Evolutionary conservation across 2,113 vertebrate species (phyloP), one percentile per base, ranked within the genome.

Genomic region (Hyla sarda): DNA sequence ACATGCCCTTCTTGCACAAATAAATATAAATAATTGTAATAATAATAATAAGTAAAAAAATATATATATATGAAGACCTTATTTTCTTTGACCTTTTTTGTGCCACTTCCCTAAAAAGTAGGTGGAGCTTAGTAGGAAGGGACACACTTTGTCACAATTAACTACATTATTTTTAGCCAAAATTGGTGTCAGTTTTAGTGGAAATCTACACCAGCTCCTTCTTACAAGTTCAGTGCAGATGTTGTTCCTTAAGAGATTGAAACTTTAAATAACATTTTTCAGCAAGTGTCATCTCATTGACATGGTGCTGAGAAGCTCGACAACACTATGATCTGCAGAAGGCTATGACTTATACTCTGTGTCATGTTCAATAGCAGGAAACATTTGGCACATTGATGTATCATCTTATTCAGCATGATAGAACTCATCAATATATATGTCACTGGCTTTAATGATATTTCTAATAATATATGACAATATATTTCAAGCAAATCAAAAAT

Each of bases 331-430:
- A 69, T 69, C 32, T 37, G 65, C 7, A 5, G 65, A 34, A 34
- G 30, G 65, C 30, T 9, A 37, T 69, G 32, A 69, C 34, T 69
- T 69, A 69, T 16, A 34, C 65, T 69, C 65, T 30, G 17, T 69
- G 65, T 69, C 65, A 69, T 69, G 32, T 69, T 21, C 21, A 21
- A 69, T 34, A 69, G 14, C 65, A 34, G 65, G 65, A 16, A 34
- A 34, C 65, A 69, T 69, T 69, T 69, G 30, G 30, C 32, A 34
- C 34, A 34, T 69, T 69, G 65, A 69, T 69, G 65, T 30, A 69
- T 69, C 32, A 34, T 34, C 32, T 69, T 34, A 34, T 69, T 69
- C 30, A 8, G 65, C 21, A 69, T 34, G 65, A 69, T 69, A 34
- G 30, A 69, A 34, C 30, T 69, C 65, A 69, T 34, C 65, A 34